Evolutionary conservation across 64 coral and sea anemone genomes (phyloP), one percentile per base, ranked within the genome.

Genomic region (Astreopora myriophthalma): DNA sequence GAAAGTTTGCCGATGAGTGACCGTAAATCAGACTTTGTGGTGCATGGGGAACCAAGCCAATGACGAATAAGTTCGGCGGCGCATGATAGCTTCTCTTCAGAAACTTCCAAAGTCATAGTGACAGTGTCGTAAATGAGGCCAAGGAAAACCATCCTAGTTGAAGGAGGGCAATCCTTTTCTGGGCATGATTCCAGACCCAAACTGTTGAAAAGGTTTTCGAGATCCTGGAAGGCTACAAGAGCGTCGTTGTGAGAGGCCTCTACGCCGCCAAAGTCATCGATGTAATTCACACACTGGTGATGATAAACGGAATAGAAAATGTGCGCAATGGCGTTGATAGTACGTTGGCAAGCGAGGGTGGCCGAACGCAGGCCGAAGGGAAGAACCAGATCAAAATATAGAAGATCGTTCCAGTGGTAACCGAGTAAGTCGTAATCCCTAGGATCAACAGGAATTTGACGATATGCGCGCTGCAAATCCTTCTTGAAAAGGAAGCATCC

Each of bases 291-390:
- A 1, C 58, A 48, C 12, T 19, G 10, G 57, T 68, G 22, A 19
- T 75, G 71, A 37, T 42, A n/a, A 22, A 26, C 17, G 1, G 63
- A 16, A 9, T 44, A 34, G 9, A 87, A 64, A 55, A 94, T 94
- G 58, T 88, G 69, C 51, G 79, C 92, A 20, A 94, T 76, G 4
- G 85, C 92, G 8, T 88, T 94, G 7, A 74, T 93, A 31, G 82
- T 93, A 13, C 91, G 27, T 51, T 93, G 82, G 77, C 91, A 92
- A 39, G 67, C 79, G 32, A 86, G 35, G 9, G 81, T 84, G 19
- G 71, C 63, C 19, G 91, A 76, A 27, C 91, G 82, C 2, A 87
- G 32, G 8, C 71, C 91, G 64, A 93, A 93, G 16, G 91, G 79
- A 22, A 93, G 63, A 9, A 52, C 25, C 8, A 29, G 31, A 31